These are phyloP conservation scores for Tenualosa ilisha DNA, from an alignment of 2,797 vertebrate genomes.

Conservation along the genomic window DNA sequence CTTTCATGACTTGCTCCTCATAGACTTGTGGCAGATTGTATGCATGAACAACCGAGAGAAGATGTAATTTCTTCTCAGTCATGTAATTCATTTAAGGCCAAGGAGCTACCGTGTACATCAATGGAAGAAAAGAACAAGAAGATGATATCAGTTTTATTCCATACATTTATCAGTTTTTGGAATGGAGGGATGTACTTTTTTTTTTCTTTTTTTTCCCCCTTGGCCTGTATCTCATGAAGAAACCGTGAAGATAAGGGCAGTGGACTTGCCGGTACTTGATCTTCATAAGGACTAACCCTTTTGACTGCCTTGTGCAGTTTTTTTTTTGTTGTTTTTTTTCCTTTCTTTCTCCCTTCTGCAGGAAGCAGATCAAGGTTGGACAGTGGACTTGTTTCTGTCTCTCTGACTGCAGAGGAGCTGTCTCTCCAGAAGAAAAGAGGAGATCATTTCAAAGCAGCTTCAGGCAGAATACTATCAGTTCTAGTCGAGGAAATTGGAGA, in stretches of 20 bases:
- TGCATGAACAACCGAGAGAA: conserved; percentile 19
- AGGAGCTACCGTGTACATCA: not conserved
- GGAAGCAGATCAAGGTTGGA: not conserved
- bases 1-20: conserved; percentile 10
- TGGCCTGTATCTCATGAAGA: conserved; percentile 26
- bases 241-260: conserved; percentile 33
- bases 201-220: conserved; percentile 4
- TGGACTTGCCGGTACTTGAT: conserved; percentile 50
- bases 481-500: not conserved
- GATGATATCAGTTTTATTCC: conserved; percentile 23
- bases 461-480: conserved; percentile 12
- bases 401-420: not conserved
- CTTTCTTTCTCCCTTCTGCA: conserved; percentile 43
- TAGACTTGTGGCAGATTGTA: not conserved
- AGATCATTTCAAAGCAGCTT: not conserved
- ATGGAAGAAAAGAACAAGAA: not conserved
- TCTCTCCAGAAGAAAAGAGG: not conserved
- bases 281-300: conserved; percentile 35
- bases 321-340: conserved; percentile 55
- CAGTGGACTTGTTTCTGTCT: not conserved
- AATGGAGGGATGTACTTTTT: not conserved
- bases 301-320: conserved; percentile 35
- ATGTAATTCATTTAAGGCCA: not conserved
- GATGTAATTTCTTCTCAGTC: conserved; percentile 11
- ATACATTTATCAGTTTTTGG: conserved; percentile 24